Conservation (phyloP, 2,113 vertebrate species). For the Pycnonotus jocosus region DNA sequence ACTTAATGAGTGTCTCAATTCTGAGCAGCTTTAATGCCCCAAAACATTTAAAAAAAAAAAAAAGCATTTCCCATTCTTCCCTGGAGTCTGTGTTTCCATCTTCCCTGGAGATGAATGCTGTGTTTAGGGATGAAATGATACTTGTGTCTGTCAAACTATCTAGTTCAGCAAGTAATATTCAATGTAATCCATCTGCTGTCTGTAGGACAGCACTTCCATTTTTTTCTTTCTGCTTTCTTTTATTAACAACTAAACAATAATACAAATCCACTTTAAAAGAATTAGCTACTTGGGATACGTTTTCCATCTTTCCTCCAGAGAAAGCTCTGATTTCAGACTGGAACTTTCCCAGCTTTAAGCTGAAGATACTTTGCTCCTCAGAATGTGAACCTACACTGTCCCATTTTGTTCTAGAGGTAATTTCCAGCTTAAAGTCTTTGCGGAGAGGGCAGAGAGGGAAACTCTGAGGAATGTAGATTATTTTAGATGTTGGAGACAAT, state of each 20-base stretch:
- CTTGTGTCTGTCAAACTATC: neutral
- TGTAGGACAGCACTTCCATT: neutral
- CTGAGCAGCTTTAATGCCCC: neutral
- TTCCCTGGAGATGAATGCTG: neutral
- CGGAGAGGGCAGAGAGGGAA: fast-evolving
- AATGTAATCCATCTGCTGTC: neutral
- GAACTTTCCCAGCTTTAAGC: neutral
- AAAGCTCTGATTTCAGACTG: neutral
- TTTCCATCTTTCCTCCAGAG: neutral
- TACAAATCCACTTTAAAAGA: neutral
- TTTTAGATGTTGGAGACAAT: neutral
- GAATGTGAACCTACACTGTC: neutral
- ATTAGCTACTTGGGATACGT: too few relatives aligned
- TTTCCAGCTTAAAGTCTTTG: neutral
- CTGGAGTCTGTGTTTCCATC: neutral
- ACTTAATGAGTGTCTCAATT: neutral
- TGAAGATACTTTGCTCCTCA: neutral
- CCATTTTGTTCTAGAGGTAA: neutral
- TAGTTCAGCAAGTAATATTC: neutral
- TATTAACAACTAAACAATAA: neutral
- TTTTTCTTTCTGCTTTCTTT: neutral
- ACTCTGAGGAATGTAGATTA: neutral
- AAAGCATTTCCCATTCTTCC: neutral
- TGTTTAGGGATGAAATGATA: neutral
- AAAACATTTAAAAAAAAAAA: neutral